phyloP scores from a whole-genome alignment of 2,797 vertebrate genomes.

The Mareca penelope region DNA sequence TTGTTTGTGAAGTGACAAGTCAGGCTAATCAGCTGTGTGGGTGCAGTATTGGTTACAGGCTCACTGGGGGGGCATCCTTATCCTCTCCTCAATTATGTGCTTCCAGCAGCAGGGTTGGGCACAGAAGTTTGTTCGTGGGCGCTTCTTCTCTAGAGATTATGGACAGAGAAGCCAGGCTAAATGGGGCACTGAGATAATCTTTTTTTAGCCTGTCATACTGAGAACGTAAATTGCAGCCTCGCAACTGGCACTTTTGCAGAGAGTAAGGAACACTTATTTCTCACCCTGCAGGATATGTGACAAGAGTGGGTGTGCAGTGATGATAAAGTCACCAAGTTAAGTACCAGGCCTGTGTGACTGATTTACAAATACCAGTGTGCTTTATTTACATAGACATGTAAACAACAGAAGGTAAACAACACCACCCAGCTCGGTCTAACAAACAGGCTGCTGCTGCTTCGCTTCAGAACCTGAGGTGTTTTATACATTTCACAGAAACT shows the following conservation, averaged over 20 bases:
- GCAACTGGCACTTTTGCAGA: slow-evolving; percentile 20
- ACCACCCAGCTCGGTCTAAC: slow-evolving; percentile 54
- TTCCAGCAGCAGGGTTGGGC: background rate
- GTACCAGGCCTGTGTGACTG: slow-evolving; percentile 9
- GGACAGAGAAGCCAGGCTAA: background rate
- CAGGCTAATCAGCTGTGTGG: background rate
- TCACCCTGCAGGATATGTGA: background rate
- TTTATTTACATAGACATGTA: slow-evolving; percentile 73
- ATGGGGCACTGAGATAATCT: background rate
- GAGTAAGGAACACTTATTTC: background rate
- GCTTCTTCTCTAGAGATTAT: background rate
- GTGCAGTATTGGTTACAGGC: background rate
- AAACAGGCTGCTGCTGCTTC: slow-evolving; percentile 67
- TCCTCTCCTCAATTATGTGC: background rate
- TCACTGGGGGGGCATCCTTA: background rate
- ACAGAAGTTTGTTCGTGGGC: background rate
- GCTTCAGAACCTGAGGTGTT: slow-evolving; percentile 68
- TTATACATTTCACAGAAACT: slow-evolving; percentile 70
- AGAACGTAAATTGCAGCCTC: background rate
- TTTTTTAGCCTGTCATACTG: slow-evolving; percentile 5
- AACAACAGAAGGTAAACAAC: slow-evolving; percentile 74
- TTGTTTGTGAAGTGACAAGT: background rate
- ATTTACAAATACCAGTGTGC: slow-evolving; percentile 66
- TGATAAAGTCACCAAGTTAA: background rate
- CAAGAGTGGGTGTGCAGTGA: background rate